phyloP scores from a whole-genome alignment of 2,113 vertebrate genomes.

The Spermophilus dauricus region DNA sequence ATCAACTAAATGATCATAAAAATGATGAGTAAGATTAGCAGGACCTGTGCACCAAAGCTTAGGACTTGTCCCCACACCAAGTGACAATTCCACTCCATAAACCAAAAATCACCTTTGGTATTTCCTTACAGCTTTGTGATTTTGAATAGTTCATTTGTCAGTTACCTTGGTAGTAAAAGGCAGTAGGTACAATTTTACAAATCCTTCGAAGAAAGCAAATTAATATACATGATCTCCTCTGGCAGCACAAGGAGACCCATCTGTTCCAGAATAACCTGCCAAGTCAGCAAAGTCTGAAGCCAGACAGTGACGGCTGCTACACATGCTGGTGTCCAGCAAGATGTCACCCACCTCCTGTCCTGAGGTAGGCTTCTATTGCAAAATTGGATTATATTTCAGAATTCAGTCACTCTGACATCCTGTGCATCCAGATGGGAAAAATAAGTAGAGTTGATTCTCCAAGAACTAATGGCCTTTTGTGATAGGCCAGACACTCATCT shows the following conservation, averaged over 20 bases:
- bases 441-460: neutral
- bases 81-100: neutral
- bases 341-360: conserved; percentile 14
- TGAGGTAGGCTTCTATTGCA: neutral
- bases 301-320: neutral
- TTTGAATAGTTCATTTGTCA: conserved; percentile 25
- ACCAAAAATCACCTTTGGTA: neutral
- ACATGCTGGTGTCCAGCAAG: conserved; percentile 41
- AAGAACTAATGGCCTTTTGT: neutral
- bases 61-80: neutral
- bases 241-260: conserved; percentile 41
- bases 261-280: conserved; percentile 69
- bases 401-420: neutral
- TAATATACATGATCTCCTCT: conserved; percentile 1
- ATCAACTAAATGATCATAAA: neutral
- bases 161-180: conserved; percentile 2
- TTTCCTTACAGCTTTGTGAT: neutral
- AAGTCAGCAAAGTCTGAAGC: conserved; percentile 13
- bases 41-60: neutral
- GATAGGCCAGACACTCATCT: neutral
- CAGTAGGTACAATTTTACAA: neutral
- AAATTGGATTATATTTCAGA: conserved; percentile 38
- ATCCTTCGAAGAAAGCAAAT: conserved; percentile 64
- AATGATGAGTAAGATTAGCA: neutral
- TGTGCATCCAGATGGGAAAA: neutral